phyloP scores from a whole-genome alignment of 2,113 vertebrate species.

The Zootoca vivipara region DNA sequence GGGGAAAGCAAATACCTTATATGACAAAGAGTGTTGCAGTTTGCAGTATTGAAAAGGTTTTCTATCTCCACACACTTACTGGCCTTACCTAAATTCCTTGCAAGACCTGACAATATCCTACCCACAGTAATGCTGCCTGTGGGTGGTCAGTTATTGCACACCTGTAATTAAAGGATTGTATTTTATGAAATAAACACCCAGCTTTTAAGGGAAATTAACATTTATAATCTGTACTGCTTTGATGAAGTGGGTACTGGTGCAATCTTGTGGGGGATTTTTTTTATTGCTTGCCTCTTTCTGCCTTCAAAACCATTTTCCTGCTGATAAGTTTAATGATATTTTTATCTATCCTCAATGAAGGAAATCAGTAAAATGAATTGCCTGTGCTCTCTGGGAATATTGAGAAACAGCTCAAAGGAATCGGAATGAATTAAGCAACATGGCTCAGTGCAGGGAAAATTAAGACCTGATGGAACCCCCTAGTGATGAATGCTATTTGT shows the following conservation, averaged over 20 bases:
- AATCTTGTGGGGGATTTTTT: background rate
- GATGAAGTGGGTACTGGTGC: too few species aligned
- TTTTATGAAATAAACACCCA: background rate
- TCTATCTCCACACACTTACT: background rate
- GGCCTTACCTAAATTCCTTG: background rate
- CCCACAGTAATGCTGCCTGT: rapidly evolving
- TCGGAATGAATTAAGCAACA: constrained; percentile 6
- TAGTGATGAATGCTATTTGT: background rate
- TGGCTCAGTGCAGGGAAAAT: constrained; percentile 1
- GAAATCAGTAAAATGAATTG: background rate
- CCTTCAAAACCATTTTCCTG: constrained; percentile 25
- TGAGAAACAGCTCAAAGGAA: constrained; percentile 15
- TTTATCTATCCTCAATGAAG: background rate
- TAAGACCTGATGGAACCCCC: background rate
- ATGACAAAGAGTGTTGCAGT: background rate
- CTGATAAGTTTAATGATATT: background rate
- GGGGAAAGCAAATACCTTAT: background rate
- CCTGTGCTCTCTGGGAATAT: background rate
- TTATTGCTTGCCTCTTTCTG: constrained; percentile 8
- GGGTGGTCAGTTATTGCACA: background rate
- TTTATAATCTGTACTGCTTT: background rate
- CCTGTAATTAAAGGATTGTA: background rate
- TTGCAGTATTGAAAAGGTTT: background rate
- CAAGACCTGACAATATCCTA: rapidly evolving
- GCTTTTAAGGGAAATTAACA: background rate